These are phyloP conservation scores for Pheosia tremula DNA, from an alignment of 2,888 invertebrate genomes.

Conservation along the genomic window DNA sequence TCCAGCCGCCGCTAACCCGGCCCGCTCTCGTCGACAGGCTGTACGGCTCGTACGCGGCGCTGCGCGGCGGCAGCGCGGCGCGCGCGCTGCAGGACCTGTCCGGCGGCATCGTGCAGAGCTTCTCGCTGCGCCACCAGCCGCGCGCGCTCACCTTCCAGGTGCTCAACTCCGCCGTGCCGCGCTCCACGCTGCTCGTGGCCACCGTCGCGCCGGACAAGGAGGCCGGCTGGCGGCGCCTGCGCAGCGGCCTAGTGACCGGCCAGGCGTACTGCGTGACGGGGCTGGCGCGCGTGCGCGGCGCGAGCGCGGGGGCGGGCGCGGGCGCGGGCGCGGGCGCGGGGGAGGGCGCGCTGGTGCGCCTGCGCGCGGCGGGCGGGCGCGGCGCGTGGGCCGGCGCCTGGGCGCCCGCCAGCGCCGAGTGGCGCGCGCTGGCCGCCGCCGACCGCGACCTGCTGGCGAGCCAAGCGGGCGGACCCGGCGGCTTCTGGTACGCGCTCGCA, in stretches of 20 bases:
- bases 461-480: conserved; percentile 57
- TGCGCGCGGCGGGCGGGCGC: conserved; percentile 88
- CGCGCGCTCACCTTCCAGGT: conserved; percentile 87
- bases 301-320: conserved; percentile 53
- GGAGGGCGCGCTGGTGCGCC: conserved; percentile 83
- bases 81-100: conserved; percentile 89
- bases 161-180: conserved; percentile 88
- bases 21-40: conserved; percentile 64
- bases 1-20: conserved; percentile 7
- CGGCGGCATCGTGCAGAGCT: conserved; percentile 91
- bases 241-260: conserved; percentile 87
- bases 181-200: conserved; percentile 88
- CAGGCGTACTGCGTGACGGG: conserved; percentile 89
- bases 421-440: conserved; percentile 86
- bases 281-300: conserved; percentile 84
- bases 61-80: conserved; percentile 83
- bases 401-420: conserved; percentile 88
- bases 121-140: conserved; percentile 86
- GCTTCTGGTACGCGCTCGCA: conserved; percentile 48
- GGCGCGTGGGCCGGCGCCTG: conserved; percentile 90
- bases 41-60: conserved; percentile 88
- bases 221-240: conserved; percentile 12
- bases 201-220: conserved; percentile 55
- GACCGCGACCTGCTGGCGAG: conserved; percentile 86
- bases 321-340: conserved; percentile 84